Base-by-base conservation (phyloP, 2,888 invertebrate species). In the Leptothorax acervorum region DNA sequence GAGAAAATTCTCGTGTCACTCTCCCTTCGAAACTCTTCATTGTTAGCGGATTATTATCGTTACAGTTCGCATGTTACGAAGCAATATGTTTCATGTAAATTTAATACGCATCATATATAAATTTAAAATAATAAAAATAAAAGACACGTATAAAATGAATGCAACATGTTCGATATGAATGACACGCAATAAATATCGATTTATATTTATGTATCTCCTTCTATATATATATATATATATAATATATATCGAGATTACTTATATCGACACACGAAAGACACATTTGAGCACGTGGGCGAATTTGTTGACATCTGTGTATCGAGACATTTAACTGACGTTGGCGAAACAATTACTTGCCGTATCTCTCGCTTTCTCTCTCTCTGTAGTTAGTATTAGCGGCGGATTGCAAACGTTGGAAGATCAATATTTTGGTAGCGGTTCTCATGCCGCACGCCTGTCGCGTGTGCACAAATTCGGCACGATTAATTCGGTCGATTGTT, bases 361-460 rank as follows among this genome's bases (percentile, higher is more conserved):
- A 28, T 42, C 23, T 57, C 71, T 71, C 23, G 2, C 35, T 70
- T 35, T 53, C n/a, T 71, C 39, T 71, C 45, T 74, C 18, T 45
- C 11, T 62, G 48, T 28, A 81, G 73, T 73, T 81, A 81, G 79
- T 62, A 81, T 73, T 81, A 81, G 60, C 60, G 18, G 60, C 12
- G 60, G 48, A 81, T 81, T 39, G 79, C 73, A 73, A 81, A 73
- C 51, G 39, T 81, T 81, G 73, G 9, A 31, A 81, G 79, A 81
- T 81, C 79, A 81, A 81, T 81, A 81, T 81, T 81, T 81, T 81
- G 48, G 71, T 71, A 81, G 79, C 48, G 79, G 73, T 81, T 81
- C 73, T 81, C 79, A 79, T 81, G 79, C 71, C 18, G 73, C 60
- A 51, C 73, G 60, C 62, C 51, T 23, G 8, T 55, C 55, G 71